phyloP scores from a whole-genome alignment of 2,797 vertebrate genomes.

The Pagetopsis macropterus region DNA sequence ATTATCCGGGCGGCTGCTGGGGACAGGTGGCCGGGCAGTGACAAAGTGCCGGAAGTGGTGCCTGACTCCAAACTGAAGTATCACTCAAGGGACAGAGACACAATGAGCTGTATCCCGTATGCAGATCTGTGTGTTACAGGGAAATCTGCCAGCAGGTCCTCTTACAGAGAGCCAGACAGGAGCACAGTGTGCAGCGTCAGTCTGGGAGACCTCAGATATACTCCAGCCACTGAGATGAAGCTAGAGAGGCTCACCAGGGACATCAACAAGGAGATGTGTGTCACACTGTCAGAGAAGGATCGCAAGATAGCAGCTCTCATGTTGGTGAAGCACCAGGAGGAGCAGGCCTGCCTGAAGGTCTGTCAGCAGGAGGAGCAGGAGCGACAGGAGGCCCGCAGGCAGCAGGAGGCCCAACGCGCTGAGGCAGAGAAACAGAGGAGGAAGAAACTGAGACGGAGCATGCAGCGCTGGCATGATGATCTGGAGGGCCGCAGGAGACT shows the following conservation, averaged over 20 bases:
- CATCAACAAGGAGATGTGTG: slow-evolving; percentile 72
- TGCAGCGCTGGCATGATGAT: slow-evolving; percentile 74
- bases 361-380: slow-evolving; percentile 72
- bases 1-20: slow-evolving; percentile 58
- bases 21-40: slow-evolving; percentile 32
- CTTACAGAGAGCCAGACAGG: slow-evolving; percentile 42
- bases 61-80: slow-evolving; percentile 28
- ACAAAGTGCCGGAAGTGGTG: slow-evolving; percentile 44
- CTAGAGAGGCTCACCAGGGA: slow-evolving; percentile 73
- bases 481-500: slow-evolving; percentile 68
- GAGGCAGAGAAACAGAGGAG: slow-evolving; percentile 70
- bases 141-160: slow-evolving; percentile 46
- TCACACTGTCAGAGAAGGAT: slow-evolving; percentile 80
- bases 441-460: slow-evolving; percentile 70
- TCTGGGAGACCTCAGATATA: slow-evolving; percentile 75
- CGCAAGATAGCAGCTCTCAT: slow-evolving; percentile 88
- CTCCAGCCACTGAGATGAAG: slow-evolving; percentile 63
- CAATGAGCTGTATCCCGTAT: slow-evolving; percentile 35
- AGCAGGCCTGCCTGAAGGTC: slow-evolving; percentile 71
- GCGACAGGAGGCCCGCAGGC: slow-evolving; percentile 77
- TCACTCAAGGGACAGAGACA: slow-evolving; percentile 11
- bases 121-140: slow-evolving; percentile 57
- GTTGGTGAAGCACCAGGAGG: slow-evolving; percentile 83
- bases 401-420: slow-evolving; percentile 62
- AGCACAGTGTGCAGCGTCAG: slow-evolving; percentile 69